Evolutionary conservation across 2,113 vertebrate genomes (phyloP).

Genomic region (Octodon degus): DNA sequence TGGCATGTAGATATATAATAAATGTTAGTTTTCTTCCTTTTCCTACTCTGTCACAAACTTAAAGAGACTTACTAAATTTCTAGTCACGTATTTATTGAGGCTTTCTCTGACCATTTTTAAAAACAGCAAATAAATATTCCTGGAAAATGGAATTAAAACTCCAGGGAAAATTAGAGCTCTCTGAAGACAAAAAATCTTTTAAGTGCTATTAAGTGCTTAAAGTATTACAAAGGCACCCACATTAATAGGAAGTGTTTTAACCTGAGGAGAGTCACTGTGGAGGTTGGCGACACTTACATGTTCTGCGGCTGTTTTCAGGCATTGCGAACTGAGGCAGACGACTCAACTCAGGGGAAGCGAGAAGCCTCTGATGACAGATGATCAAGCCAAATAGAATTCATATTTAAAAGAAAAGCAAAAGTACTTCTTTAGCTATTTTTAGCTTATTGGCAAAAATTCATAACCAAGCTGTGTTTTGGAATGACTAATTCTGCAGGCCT

Average conservation of each 20-base stretch:
- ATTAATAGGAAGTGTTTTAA: slow-evolving; percentile 48
- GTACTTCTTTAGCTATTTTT: slow-evolving; percentile 67
- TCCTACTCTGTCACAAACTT: slow-evolving; percentile 37
- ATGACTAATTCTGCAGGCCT: slow-evolving; percentile 34
- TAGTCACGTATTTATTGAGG: slow-evolving; percentile 52
- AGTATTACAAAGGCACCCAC: slow-evolving; percentile 44
- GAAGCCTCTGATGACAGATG: slow-evolving; percentile 50
- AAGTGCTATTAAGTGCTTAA: slow-evolving; percentile 62
- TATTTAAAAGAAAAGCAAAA: slow-evolving; percentile 71
- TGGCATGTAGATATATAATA: background rate
- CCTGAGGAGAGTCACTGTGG: background rate
- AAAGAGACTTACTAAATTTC: slow-evolving; percentile 49
- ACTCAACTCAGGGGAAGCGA: slow-evolving; percentile 52
- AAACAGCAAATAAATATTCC: slow-evolving; percentile 64
- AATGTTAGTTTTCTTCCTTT: slow-evolving; percentile 48
- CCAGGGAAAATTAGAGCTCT: slow-evolving; percentile 59
- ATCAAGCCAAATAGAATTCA: slow-evolving; percentile 66
- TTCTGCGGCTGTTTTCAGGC: slow-evolving; percentile 41
- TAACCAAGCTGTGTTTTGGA: slow-evolving; percentile 52
- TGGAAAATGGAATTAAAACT: slow-evolving; percentile 65
- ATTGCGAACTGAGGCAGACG: slow-evolving; percentile 55
- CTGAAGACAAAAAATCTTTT: slow-evolving; percentile 66
- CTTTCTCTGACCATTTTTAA: slow-evolving; percentile 50
- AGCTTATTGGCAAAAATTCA: slow-evolving; percentile 60
- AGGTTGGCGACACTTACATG: background rate